Percentiles rank a stretch among this genome's conserved stretches.
Conservation (phyloP, 2,888 invertebrate species). For the Miltochrista miniata region DNA sequence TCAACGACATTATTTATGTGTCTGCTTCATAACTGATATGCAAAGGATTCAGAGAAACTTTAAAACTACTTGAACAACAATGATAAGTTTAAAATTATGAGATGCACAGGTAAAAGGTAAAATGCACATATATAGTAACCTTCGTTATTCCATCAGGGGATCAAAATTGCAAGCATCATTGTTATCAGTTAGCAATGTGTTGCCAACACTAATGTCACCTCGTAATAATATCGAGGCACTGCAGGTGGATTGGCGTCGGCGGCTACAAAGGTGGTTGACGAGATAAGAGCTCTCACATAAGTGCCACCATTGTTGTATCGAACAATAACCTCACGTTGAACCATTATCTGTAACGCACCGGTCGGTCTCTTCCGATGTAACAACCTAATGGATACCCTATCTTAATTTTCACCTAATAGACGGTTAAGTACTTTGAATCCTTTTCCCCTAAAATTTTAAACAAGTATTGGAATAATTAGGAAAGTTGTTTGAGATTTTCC, state of each 20-base stretch:
- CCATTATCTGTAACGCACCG: slow-evolving; percentile 64
- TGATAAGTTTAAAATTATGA: too few relatives aligned
- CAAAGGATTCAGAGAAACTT: too few relatives aligned
- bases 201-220: slow-evolving; percentile 38
- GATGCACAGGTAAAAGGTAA: too few relatives aligned
- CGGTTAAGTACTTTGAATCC: slow-evolving; percentile 59
- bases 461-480: neutral
- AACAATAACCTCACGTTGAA: slow-evolving; percentile 65
- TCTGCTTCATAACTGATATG: too few relatives aligned
- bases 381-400: slow-evolving; percentile 59
- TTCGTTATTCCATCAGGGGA: too few relatives aligned
- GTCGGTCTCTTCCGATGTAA: slow-evolving; percentile 20
- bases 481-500: neutral
- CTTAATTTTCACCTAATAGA: slow-evolving; percentile 66
- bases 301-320: slow-evolving; percentile 65
- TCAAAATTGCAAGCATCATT: too few relatives aligned
- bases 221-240: slow-evolving; percentile 51
- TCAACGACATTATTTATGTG: too few relatives aligned
- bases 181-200: slow-evolving; percentile 6
- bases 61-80: too few relatives aligned
- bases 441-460: slow-evolving; percentile 34
- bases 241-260: slow-evolving; percentile 57
- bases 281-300: slow-evolving; percentile 68
- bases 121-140: too few relatives aligned
- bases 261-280: slow-evolving; percentile 65